These are phyloP conservation scores for Leptinotarsa rubiginosa DNA, from an alignment of 2,888 invertebrate species.

Conservation along the genomic window DNA sequence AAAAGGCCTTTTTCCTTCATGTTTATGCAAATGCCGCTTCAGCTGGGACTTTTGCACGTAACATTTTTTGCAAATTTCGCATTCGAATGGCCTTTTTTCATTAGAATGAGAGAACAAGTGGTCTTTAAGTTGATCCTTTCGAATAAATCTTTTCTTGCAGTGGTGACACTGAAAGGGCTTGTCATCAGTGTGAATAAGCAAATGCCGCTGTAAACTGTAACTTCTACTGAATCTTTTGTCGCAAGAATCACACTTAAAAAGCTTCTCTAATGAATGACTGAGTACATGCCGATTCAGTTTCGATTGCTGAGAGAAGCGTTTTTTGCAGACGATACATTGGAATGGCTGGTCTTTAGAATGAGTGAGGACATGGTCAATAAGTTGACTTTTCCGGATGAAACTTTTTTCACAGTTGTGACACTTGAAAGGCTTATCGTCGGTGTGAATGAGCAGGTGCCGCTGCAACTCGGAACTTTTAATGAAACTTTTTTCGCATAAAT, in stretches of 20 bases:
- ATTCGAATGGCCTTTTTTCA: conserved; percentile 59
- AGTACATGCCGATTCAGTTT: neutral
- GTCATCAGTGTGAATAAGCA: neutral
- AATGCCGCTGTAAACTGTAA: neutral
- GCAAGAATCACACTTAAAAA: neutral
- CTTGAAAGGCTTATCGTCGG: neutral
- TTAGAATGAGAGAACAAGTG: neutral
- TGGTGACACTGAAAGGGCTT: neutral
- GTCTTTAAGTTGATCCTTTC: neutral
- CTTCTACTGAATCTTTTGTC: neutral
- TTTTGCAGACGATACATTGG: neutral
- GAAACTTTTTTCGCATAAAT: neutral
- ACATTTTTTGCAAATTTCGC: conserved; percentile 58
- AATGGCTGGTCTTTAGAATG: neutral
- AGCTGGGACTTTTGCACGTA: conserved; percentile 58
- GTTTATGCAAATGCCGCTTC: neutral
- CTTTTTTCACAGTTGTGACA: neutral
- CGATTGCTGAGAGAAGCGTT: neutral
- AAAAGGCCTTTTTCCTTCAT: too few species aligned
- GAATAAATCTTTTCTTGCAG: neutral
- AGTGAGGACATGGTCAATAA: neutral
- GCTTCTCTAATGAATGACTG: neutral
- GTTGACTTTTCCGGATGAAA: neutral
- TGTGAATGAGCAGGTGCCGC: neutral
- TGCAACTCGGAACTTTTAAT: neutral